Evolutionary conservation across 2,888 invertebrate genomes (phyloP).

Genomic region (Brachycybe producta): DNA sequence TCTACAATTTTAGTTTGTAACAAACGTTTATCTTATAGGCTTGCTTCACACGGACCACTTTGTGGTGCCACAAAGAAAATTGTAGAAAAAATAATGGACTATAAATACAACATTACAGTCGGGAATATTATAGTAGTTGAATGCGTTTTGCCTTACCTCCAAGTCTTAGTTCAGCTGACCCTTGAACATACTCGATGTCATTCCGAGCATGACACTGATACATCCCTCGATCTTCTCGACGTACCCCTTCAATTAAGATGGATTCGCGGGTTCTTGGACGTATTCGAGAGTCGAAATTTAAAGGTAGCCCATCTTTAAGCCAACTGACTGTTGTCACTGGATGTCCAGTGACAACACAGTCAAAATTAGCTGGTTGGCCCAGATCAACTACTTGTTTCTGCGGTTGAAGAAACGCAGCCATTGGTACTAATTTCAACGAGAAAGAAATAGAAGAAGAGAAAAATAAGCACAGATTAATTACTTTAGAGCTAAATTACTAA

Average conservation of each 20-base stretch:
- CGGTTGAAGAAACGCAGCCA: conserved; percentile 16
- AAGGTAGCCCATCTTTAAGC: conserved; percentile 23
- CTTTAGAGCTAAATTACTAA: neutral
- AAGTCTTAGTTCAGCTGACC: conserved; percentile 56
- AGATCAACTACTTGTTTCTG: conserved; percentile 18
- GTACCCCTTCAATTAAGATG: conserved; percentile 29
- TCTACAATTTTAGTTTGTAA: too few relatives aligned
- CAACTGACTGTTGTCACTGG: conserved; percentile 23
- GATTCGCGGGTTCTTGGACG: conserved; percentile 18
- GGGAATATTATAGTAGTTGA: too few relatives aligned
- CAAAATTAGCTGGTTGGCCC: conserved; percentile 39
- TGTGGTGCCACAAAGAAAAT: too few relatives aligned
- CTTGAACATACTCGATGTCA: conserved; percentile 44
- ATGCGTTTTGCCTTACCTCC: too few relatives aligned
- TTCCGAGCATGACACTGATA: conserved; percentile 30
- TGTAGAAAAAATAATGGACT: too few relatives aligned
- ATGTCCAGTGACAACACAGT: conserved; percentile 24
- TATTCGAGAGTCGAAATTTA: conserved; percentile 17
- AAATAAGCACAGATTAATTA: neutral
- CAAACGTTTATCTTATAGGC: too few relatives aligned
- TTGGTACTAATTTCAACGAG: conserved; percentile 38
- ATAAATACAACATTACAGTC: too few relatives aligned
- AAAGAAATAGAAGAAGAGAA: conserved; percentile 11
- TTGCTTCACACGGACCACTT: too few relatives aligned
- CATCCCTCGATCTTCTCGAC: conserved; percentile 36